Percentiles rank a stretch among this genome's conserved stretches.
phyloP scores from a whole-genome alignment of 2,888 invertebrate genomes.

The Desoria tigrina region DNA sequence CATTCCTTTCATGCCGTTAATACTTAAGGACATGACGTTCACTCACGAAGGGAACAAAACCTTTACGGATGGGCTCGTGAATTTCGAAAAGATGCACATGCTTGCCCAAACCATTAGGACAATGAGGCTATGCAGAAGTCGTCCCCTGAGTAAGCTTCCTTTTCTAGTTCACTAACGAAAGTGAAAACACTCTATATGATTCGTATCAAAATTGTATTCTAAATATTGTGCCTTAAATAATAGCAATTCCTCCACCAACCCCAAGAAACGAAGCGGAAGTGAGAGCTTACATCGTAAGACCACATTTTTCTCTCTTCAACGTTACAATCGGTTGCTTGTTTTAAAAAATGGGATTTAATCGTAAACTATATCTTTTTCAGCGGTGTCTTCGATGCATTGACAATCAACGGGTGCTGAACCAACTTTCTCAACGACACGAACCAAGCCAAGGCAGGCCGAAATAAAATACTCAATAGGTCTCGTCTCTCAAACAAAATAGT shows the following conservation, averaged over 20 bases:
- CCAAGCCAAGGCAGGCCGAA: constrained; percentile 59
- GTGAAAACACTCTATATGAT: neutral
- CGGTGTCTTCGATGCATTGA: constrained; percentile 75
- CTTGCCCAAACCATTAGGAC: constrained; percentile 77
- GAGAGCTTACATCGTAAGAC: constrained; percentile 68
- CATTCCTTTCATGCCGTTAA: constrained; percentile 78
- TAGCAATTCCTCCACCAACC: constrained; percentile 70
- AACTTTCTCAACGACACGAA: constrained; percentile 76
- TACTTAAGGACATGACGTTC: constrained; percentile 77
- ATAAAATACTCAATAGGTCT: constrained; percentile 4
- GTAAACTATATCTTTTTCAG: too few species aligned
- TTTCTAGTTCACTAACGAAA: neutral
- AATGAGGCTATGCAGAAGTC: constrained; percentile 72
- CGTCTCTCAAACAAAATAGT: too few species aligned
- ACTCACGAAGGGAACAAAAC: constrained; percentile 85
- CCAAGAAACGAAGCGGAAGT: constrained; percentile 72
- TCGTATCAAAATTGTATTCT: too few species aligned
- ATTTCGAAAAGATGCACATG: constrained; percentile 90
- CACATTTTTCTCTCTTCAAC: too few species aligned
- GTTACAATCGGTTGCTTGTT: too few species aligned
- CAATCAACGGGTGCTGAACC: constrained; percentile 73
- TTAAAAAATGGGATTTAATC: too few species aligned
- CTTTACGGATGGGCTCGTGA: constrained; percentile 72
- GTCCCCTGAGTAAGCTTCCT: constrained; percentile 64
- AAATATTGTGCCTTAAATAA: too few species aligned